Evolutionary conservation across 2,888 invertebrate species (phyloP).

Genomic region (Tupiocoris notatus): DNA sequence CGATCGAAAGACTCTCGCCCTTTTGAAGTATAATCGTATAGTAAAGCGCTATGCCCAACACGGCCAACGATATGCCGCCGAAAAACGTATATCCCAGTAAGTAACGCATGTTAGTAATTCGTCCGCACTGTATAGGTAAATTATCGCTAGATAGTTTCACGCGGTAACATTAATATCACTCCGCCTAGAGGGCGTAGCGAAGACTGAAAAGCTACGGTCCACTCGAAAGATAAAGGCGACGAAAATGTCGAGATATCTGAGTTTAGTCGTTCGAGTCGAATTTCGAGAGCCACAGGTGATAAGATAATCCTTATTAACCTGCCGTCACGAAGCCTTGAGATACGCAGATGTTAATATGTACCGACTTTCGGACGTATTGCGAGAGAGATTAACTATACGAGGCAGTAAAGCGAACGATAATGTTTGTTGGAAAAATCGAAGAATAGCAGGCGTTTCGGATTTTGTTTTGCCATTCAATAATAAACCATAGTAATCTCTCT

Average conservation of each 20-base stretch:
- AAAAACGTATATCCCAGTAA: conserved; percentile 37
- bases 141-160: too few relatives aligned
- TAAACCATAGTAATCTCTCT: too few relatives aligned
- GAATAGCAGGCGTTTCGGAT: too few relatives aligned
- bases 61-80: conserved; percentile 20
- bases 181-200: background rate
- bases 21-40: conserved; percentile 59
- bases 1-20: conserved; percentile 81
- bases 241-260: background rate
- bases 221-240: background rate
- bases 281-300: background rate
- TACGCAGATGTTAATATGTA: too few relatives aligned
- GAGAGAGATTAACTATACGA: too few relatives aligned
- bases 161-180: too few relatives aligned
- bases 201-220: background rate
- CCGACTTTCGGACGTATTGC: too few relatives aligned
- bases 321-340: too few relatives aligned
- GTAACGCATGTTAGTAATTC: conserved; percentile 37
- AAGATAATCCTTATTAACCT: background rate
- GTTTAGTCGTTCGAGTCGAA: background rate
- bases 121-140: too few relatives aligned
- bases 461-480: too few relatives aligned
- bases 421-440: too few relatives aligned
- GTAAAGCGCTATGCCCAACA: conserved; percentile 18
- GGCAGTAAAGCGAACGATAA: too few relatives aligned